Evolutionary conservation across 1,140 invertebrate species (phyloP).

Genomic region (roundworm (Caenorhabditis elegans)): DNA sequence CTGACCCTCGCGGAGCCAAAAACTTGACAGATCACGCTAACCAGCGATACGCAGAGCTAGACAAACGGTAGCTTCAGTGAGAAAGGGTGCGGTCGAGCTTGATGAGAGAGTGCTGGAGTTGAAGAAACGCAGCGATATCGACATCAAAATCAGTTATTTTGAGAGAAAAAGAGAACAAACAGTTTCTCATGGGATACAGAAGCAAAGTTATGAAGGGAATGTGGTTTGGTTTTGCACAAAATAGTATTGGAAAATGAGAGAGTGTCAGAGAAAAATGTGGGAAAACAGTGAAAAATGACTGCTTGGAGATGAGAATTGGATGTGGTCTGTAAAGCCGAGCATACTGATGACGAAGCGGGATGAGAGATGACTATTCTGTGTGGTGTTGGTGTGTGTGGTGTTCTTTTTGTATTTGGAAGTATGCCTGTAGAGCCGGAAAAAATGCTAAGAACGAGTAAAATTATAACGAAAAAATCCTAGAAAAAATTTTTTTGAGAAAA

Average conservation of each 20-base stretch:
- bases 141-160: constrained; percentile 15
- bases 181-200: constrained; percentile 24
- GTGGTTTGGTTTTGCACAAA: background rate
- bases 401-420: too few relatives aligned
- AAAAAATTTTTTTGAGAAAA: too few relatives aligned
- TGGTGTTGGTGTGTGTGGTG: too few relatives aligned
- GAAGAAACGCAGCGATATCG: background rate
- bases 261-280: background rate
- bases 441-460: too few relatives aligned
- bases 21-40: background rate
- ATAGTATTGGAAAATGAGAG: background rate
- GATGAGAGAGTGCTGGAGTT: background rate
- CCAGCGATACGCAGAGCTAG: background rate
- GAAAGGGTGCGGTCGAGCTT: constrained; percentile 24
- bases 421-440: too few relatives aligned
- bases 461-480: too few relatives aligned
- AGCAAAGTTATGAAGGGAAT: constrained; percentile 11
- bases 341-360: background rate
- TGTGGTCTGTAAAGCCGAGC: background rate
- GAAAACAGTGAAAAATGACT: constrained; percentile 4
- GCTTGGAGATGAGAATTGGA: background rate
- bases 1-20: constrained; percentile 29
- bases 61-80: constrained; percentile 10
- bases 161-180: constrained; percentile 22
- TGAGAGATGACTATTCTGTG: background rate